Base-by-base conservation (phyloP, 1,140 invertebrate genomes). In the Colletes gigas region DNA sequence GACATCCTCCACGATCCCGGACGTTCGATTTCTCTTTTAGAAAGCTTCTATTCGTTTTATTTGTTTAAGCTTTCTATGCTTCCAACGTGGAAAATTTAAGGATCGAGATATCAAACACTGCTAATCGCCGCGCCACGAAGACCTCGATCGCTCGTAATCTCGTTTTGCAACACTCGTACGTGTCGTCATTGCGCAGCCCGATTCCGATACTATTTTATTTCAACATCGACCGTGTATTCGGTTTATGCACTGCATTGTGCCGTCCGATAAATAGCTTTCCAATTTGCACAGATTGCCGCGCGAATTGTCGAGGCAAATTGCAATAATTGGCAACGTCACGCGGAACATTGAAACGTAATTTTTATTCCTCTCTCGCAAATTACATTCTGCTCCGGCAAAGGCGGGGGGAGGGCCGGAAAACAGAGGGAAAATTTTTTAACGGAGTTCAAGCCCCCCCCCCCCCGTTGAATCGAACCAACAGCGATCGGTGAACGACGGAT, bases 291-390 rank as follows among this genome's bases (percentile, higher is more conserved):
- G 69, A 78, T 78, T 78, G 76, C 57, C 66, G 67, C 9, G 55
- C 55, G 52, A 70, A 69, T 52, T 52, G 75, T 47, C 57, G 6
- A 30, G 12, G 57, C 76, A 78, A 78, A 72, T 78, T 78, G 76
- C 76, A 78, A 72, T 72, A 72, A 78, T 78, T 72, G 76, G 47
- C 68, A 52, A 60, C 76, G 59, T 70, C 59, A 52, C 30, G 69
- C 47, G 68, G 8, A 63, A 63, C 76, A 78, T 78, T 78, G 68
- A 72, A 78, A 78, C 76, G 76, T 78, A 72, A 78, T 78, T 78
- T 78, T 78, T 78, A 78, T 78, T 72, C 54, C 67, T 63, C 68
- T 54, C 68, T 41, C 9, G 69, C 68, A 63, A 78, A 78, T 78
- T 78, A 78, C 76, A 54, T 54, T 54, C 47, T 5, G 44, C 47